These are phyloP conservation scores for Calycopis cecrops DNA, from an alignment of 1,140 invertebrate genomes.

Conservation along the genomic window DNA sequence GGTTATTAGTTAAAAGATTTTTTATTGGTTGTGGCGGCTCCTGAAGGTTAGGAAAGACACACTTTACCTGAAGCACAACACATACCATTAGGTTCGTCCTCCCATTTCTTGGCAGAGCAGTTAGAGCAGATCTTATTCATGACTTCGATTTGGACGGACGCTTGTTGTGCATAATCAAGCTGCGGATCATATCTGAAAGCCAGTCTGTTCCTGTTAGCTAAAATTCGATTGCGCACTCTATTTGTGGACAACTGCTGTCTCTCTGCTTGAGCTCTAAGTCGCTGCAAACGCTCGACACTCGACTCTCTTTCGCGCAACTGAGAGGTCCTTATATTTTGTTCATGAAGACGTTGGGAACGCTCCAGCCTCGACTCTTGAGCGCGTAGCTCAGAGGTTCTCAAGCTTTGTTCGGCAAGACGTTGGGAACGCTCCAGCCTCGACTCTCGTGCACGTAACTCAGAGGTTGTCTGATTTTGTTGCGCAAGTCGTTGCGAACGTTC, in stretches of 20 bases:
- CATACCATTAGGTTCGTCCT: slow-evolving; percentile 35
- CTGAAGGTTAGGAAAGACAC: slow-evolving; percentile 24
- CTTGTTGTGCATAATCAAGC: slow-evolving; percentile 35
- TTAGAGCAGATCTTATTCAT: slow-evolving; percentile 37
- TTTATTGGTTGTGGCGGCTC: slow-evolving; percentile 30
- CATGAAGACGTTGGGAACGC: slow-evolving; percentile 22
- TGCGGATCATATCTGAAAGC: slow-evolving; percentile 32
- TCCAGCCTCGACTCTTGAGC: slow-evolving; percentile 25
- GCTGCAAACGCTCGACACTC: slow-evolving; percentile 27
- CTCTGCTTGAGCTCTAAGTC: slow-evolving; percentile 27
- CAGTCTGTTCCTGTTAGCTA: slow-evolving; percentile 29
- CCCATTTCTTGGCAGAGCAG: slow-evolving; percentile 37
- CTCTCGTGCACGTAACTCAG: slow-evolving; percentile 18
- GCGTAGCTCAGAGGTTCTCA: slow-evolving; percentile 12
- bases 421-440: slow-evolving; percentile 15
- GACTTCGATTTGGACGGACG: slow-evolving; percentile 31
- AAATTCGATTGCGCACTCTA: slow-evolving; percentile 28
- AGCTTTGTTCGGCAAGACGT: slow-evolving; percentile 18
- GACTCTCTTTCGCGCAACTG: slow-evolving; percentile 21
- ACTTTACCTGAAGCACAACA: slow-evolving; percentile 37
- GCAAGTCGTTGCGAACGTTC: slow-evolving; percentile 23
- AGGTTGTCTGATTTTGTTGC: slow-evolving; percentile 17
- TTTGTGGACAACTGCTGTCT: slow-evolving; percentile 32
- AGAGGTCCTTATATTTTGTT: slow-evolving; percentile 25
- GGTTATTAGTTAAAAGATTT: slow-evolving; percentile 32